These are phyloP conservation scores for Rhyacichthys aspro DNA, from an alignment of 2,797 vertebrate genomes.

Conservation along the genomic window DNA sequence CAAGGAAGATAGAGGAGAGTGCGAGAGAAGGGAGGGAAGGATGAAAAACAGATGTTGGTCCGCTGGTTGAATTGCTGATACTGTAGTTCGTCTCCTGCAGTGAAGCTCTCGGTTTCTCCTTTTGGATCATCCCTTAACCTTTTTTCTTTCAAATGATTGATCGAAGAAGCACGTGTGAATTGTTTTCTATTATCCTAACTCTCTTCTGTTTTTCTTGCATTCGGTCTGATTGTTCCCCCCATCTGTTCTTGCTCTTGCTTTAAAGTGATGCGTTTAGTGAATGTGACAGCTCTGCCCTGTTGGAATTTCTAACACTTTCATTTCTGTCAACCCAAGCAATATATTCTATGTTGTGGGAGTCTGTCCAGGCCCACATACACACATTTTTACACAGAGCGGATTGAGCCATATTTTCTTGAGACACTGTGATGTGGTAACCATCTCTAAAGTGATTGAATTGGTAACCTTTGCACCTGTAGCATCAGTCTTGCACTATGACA, in stretches of 20 bases:
- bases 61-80: slow-evolving; percentile 63
- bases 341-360: slow-evolving; percentile 8
- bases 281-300: slow-evolving; percentile 41
- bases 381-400: slow-evolving; percentile 11
- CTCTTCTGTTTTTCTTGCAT: slow-evolving; percentile 13
- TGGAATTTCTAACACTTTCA: slow-evolving; percentile 55
- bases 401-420: slow-evolving; percentile 47
- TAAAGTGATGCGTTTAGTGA: slow-evolving; percentile 21
- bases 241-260: slow-evolving; percentile 20
- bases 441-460: slow-evolving; percentile 70
- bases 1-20: slow-evolving; percentile 42
- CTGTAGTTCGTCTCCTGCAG: slow-evolving; percentile 37
- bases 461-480: slow-evolving; percentile 64
- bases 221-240: slow-evolving; percentile 7
- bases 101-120: slow-evolving; percentile 21
- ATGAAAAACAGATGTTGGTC: slow-evolving; percentile 59
- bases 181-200: slow-evolving; percentile 20
- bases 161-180: slow-evolving; percentile 10
- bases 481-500: slow-evolving; percentile 37
- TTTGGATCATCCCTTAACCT: slow-evolving; percentile 9
- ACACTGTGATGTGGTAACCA: slow-evolving; percentile 40
- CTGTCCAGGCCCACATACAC: slow-evolving; percentile 9
- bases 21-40: slow-evolving; percentile 25
- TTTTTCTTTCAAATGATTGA: slow-evolving; percentile 29
- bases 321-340: slow-evolving; percentile 59